Evolutionary conservation across 2,113 vertebrate species (phyloP).

Genomic region (Semnornis frantzii): DNA sequence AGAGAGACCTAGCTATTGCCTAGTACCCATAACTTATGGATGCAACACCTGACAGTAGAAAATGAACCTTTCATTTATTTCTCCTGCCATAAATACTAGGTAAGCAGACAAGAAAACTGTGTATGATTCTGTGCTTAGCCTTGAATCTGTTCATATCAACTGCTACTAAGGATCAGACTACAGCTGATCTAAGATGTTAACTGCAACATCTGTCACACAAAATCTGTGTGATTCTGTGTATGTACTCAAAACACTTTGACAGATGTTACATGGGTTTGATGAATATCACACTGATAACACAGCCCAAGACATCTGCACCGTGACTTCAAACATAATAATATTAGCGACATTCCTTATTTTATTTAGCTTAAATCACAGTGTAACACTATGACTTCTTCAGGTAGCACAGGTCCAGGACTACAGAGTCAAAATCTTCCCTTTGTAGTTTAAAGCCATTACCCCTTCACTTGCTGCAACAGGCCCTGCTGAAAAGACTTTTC

Average conservation of each 20-base stretch:
- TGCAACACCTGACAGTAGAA: fast-evolving
- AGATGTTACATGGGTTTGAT: background rate
- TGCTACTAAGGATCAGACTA: too few relatives aligned
- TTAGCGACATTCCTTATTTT: too few relatives aligned
- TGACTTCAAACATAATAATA: fast-evolving
- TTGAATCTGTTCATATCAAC: fast-evolving
- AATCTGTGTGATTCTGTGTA: too few relatives aligned
- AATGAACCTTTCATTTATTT: background rate
- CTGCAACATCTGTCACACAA: too few relatives aligned
- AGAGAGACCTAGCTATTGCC: fast-evolving
- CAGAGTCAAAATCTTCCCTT: too few relatives aligned
- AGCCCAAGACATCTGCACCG: background rate
- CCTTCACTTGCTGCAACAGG: too few relatives aligned
- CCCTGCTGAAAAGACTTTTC: too few relatives aligned
- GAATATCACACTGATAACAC: too few relatives aligned
- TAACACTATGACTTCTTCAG: background rate
- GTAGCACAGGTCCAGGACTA: fast-evolving
- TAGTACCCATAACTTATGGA: fast-evolving
- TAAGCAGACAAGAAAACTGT: background rate
- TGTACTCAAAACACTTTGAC: fast-evolving
- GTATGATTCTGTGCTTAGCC: fast-evolving
- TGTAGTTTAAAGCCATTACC: too few relatives aligned
- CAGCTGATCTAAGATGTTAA: background rate
- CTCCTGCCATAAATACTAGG: background rate
- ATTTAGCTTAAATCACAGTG: background rate